Base-by-base conservation (phyloP, 2,113 vertebrate genomes). In the Pelmatolapia mariae region DNA sequence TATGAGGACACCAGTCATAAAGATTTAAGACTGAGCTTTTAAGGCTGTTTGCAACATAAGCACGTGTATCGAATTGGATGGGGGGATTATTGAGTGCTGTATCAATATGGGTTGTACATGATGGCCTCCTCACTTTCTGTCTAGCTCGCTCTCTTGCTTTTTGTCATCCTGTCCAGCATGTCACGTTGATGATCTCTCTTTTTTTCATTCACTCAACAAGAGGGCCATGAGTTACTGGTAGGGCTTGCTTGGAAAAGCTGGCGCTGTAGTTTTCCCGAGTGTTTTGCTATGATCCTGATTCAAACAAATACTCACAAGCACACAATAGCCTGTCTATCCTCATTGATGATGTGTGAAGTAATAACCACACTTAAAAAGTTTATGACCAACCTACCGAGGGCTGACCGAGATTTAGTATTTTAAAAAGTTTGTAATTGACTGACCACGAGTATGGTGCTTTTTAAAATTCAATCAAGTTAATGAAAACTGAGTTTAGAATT, bases 1-100 rank as follows among this genome's bases (percentile, higher is more conserved):
- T 91, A 94, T 86, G 86, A 89, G 81, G 4, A 22, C 63, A 66
- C 7, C 2, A 26, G 40, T 52, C 87, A 85, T 92, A 91, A 91
- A 92, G 78, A 90, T 91, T 91, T 84, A 88, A 87, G 92, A 87
- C 59, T 31, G 68, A 83, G 89, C 83, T 90, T 92, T 93, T 92
- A 90, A 92, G 80, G 66, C 80, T 66, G 43, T 89, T 88, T 86
- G 54, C 82, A 86, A 59, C 87, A 89, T 81, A 85, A 91, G 89
- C 81, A 43, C 50, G 36, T 81, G 71, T 61, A 76, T 84, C 81
- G 81, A 87, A 54, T 57, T 36, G 24, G 31, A 19, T 33, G 33
- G 5, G 6, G 68, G 68, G 16, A 31, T 87, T 78, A 85, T 50
- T 82, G 81, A 91, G 45, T 73, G 63, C 43, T 50, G 73, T 7